Base-by-base conservation (phyloP, 2,888 invertebrate species). In the Ctena decussata region DNA sequence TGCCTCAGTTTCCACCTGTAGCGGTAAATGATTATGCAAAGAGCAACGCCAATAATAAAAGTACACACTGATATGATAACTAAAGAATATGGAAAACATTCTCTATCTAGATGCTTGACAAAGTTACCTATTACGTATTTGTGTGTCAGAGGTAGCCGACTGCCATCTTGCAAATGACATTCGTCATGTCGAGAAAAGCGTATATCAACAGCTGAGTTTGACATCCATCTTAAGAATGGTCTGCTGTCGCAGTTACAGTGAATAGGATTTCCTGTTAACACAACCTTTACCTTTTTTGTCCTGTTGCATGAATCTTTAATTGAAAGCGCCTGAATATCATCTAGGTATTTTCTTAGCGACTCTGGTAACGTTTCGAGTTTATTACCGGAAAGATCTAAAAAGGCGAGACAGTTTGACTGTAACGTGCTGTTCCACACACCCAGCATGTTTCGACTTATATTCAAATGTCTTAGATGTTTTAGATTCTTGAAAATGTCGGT, bases 1-100 rank as follows among this genome's bases (percentile, higher is more conserved):
- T 90, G 83, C n/a, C 86, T 57, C n/a, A 90, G 27, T 74, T 85
- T 85, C 87, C 86, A 90, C 1, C 87, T 76, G 37, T 84, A 70
- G 53, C 79, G 73, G 72, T 85, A 83, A 8, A 86, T 18, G 8
- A 86, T 0, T 12, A 49, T n/a, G 32, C 80, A 74, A 0, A 70
- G 5, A 15, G 77, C 15, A 35, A 74, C 15, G 21, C 73, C 70
- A 0, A 80, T 12, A n/a, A 84, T 2, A 3, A 79, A 46, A 21
- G 69, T 46, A 18, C 76, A 12, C 0, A 71, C 24, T 15, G 32
- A 65, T 21, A 65, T 12, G 35, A 32, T 65, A 65, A 65, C 35
- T 35, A 35, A 65, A 65, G 35, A 32, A 24, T 35, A 65, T 1
- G 65, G 65, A 35, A 65, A 65, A 35, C 65, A 65, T 65, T 32